Conservation (phyloP, 2,797 vertebrate species). For the Malurus splendens region DNA sequence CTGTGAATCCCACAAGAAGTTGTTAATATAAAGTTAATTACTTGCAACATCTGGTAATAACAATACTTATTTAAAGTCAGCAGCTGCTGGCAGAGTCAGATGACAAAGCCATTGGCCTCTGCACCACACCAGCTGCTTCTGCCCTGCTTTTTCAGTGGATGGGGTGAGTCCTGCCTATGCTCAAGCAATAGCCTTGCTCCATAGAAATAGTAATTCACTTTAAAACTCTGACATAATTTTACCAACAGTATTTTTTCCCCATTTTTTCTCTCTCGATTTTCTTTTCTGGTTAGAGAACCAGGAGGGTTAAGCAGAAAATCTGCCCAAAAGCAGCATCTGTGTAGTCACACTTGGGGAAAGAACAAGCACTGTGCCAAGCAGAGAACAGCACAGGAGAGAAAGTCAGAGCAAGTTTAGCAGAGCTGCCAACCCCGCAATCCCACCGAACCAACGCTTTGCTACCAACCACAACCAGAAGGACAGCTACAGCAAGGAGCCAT, state of each 20-base stretch:
- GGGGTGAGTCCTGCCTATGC: not conserved
- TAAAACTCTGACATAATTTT: not conserved
- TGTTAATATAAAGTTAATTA: not conserved
- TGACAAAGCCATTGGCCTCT: not conserved
- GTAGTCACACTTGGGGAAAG: rapidly evolving
- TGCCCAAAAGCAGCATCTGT: not conserved
- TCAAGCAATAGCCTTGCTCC: not conserved
- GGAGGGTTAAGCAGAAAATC: not conserved
- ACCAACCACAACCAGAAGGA: not conserved
- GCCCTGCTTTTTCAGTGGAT: not conserved
- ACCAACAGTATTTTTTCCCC: not conserved
- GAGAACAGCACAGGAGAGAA: not conserved
- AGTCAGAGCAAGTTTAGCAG: not conserved
- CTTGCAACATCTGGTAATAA: not conserved
- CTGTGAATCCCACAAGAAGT: not conserved
- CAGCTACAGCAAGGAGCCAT: not conserved
- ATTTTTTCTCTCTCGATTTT: rapidly evolving
- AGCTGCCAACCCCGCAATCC: rapidly evolving
- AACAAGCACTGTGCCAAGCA: not conserved
- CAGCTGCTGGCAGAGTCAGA: not conserved
- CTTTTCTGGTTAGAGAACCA: not conserved
- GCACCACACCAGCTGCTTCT: not conserved
- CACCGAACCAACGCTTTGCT: not conserved
- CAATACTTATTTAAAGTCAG: not conserved
- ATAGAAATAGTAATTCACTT: not conserved